These are phyloP conservation scores for Protula sp. DNA, from an alignment of 2,888 invertebrate species.

Conservation along the genomic window DNA sequence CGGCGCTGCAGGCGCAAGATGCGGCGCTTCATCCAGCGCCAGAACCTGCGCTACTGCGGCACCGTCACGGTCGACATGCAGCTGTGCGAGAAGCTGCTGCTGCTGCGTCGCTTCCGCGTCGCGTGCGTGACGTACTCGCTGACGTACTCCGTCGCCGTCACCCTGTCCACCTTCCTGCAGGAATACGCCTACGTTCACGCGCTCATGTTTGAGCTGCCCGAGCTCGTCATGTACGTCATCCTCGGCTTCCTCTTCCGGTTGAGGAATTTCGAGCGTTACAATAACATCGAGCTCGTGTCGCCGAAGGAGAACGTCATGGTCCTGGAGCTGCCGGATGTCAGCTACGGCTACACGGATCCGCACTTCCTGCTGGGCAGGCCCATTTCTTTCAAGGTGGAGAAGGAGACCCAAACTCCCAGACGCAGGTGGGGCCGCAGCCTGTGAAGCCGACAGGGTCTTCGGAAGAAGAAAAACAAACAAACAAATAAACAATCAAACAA, in stretches of 20 bases:
- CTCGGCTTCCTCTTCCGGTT: conserved; percentile 19
- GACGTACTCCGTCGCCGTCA: conserved; percentile 17
- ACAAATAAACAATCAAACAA: too few relatives aligned
- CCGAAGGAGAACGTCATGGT: conserved; percentile 18
- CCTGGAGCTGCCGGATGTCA: conserved; percentile 18
- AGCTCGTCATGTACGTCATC: conserved; percentile 14
- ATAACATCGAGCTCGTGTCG: conserved; percentile 18
- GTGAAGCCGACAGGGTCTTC: too few relatives aligned
- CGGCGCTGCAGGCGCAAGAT: conserved; percentile 17
- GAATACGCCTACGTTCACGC: conserved; percentile 19
- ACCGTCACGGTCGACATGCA: conserved; percentile 18
- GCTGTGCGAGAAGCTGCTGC: conserved; percentile 14
- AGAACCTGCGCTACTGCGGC: conserved; percentile 16
- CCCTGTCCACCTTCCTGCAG: conserved; percentile 19
- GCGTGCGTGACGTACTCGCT: conserved; percentile 14
- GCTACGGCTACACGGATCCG: conserved; percentile 13
- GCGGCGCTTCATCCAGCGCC: conserved; percentile 18
- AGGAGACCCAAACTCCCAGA: conserved; percentile 17
- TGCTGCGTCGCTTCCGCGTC: conserved; percentile 16
- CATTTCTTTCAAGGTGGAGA: conserved; percentile 20
- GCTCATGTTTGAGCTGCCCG: conserved; percentile 15
- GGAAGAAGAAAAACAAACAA: too few relatives aligned
- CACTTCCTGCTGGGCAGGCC: conserved; percentile 16
- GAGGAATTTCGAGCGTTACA: conserved; percentile 20
- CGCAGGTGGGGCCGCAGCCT: conserved; percentile 7